phyloP scores from a whole-genome alignment of 2,797 vertebrate species.

The Oreortyx pictus region DNA sequence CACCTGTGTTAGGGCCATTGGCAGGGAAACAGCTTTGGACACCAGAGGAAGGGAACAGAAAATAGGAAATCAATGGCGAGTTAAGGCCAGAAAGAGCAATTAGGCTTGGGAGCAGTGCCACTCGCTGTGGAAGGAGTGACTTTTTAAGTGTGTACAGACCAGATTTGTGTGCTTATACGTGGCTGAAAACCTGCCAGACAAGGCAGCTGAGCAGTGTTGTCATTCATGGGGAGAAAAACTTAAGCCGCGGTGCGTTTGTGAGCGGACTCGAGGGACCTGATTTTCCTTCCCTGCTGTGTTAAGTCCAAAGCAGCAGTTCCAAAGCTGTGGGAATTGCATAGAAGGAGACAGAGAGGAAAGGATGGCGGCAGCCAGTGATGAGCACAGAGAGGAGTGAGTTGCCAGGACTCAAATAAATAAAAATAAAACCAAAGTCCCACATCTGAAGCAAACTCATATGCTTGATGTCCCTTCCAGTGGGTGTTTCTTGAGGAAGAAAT shows the following conservation, averaged over 20 bases:
- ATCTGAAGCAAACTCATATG: accelerated
- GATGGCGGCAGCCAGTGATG: accelerated
- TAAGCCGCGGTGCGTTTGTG: neutral
- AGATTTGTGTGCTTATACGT: neutral
- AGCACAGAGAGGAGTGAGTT: neutral
- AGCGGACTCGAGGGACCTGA: neutral
- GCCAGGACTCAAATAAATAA: neutral
- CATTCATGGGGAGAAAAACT: neutral
- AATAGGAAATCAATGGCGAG: slow-evolving; percentile 44
- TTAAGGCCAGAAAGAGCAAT: neutral
- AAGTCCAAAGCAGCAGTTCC: neutral
- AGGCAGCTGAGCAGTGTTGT: neutral
- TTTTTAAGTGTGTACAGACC: neutral
- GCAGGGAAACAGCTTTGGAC: neutral
- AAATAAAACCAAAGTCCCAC: neutral
- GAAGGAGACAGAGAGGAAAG: neutral
- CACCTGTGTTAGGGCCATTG: neutral
- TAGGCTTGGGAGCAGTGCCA: neutral
- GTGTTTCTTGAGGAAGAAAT: accelerated
- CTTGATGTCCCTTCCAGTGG: neutral
- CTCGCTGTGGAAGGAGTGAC: neutral
- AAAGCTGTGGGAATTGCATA: neutral
- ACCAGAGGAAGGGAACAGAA: neutral
- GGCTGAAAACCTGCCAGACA: neutral
- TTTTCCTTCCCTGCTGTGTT: neutral